Conservation (phyloP, 2,888 invertebrate species). For the Apotomis betuletana region DNA sequence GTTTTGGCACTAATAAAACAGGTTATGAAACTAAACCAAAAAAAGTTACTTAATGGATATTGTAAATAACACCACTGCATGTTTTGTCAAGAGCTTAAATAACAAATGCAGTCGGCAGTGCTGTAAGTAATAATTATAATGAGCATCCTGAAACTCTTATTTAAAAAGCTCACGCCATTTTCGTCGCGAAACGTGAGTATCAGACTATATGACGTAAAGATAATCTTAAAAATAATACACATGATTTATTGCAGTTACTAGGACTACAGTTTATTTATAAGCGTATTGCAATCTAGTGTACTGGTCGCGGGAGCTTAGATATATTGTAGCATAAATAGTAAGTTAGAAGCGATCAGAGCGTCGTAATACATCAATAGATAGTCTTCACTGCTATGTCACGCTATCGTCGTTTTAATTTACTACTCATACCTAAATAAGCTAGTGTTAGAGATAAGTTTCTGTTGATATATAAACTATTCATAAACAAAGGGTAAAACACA, state of each 20-base stretch:
- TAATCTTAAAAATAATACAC: slow-evolving; percentile 37
- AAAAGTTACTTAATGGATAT: slow-evolving; percentile 13
- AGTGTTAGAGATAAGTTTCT: slow-evolving; percentile 35
- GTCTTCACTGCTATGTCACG: slow-evolving; percentile 45
- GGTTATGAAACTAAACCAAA: slow-evolving; percentile 17
- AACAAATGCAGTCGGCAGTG: slow-evolving; percentile 61
- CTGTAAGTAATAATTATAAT: slow-evolving; percentile 62
- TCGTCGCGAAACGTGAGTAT: slow-evolving; percentile 42
- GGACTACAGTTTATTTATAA: slow-evolving; percentile 58
- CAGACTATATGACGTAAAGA: slow-evolving; percentile 17
- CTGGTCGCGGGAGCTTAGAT: slow-evolving; percentile 64
- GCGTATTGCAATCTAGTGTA: slow-evolving; percentile 60
- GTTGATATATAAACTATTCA: slow-evolving; percentile 35
- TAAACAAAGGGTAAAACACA: slow-evolving; percentile 50
- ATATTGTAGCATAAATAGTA: slow-evolving; percentile 54
- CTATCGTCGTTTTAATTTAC: slow-evolving; percentile 48
- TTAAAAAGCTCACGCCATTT: slow-evolving; percentile 51
- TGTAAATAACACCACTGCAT: slow-evolving; percentile 27
- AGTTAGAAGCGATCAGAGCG: slow-evolving; percentile 51
- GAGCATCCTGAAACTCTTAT: slow-evolving; percentile 74
- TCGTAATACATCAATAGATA: slow-evolving; percentile 43
- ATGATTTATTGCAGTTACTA: slow-evolving; percentile 32
- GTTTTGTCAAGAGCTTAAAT: slow-evolving; percentile 25
- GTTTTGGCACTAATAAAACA: slow-evolving; percentile 43
- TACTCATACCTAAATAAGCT: no score